A percentile compares a stretch with the other conserved stretches of the same genome.
These are phyloP conservation scores for Fabriciana adippe DNA, from an alignment of 2,888 invertebrate species.

Conservation along the genomic window DNA sequence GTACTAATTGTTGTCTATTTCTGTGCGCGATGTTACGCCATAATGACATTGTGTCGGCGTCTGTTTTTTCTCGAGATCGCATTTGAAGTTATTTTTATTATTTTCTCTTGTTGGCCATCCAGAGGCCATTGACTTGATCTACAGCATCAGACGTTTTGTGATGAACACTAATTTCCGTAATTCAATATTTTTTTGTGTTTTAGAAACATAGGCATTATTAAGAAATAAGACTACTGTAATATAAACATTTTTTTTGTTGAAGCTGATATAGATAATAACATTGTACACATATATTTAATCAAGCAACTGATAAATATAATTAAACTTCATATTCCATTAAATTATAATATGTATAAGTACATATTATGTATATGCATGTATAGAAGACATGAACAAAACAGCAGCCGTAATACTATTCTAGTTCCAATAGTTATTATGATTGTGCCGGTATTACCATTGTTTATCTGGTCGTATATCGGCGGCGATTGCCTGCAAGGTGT, in stretches of 20 bases:
- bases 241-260: no score
- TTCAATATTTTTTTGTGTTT: not conserved
- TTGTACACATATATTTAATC: no score
- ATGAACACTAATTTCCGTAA: slow-evolving; percentile 14
- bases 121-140: slow-evolving; percentile 56
- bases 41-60: slow-evolving; percentile 77
- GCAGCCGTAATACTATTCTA: slow-evolving; percentile 23
- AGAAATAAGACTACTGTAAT: no score
- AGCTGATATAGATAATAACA: no score
- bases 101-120: slow-evolving; percentile 66
- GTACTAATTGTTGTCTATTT: slow-evolving; percentile 46
- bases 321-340: not conserved
- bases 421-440: slow-evolving; percentile 31
- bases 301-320: no score
- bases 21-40: slow-evolving; percentile 65
- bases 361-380: not conserved
- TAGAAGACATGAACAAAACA: slow-evolving; percentile 13
- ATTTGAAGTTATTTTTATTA: slow-evolving; percentile 80
- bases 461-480: slow-evolving; percentile 36
- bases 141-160: slow-evolving; percentile 32
- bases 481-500: slow-evolving; percentile 63
- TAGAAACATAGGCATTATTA: no score
- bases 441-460: slow-evolving; percentile 36
- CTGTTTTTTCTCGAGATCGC: slow-evolving; percentile 72
- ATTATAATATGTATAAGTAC: not conserved